Base-by-base conservation (phyloP, 2,888 invertebrate genomes). In the Monoplex corrugatus region DNA sequence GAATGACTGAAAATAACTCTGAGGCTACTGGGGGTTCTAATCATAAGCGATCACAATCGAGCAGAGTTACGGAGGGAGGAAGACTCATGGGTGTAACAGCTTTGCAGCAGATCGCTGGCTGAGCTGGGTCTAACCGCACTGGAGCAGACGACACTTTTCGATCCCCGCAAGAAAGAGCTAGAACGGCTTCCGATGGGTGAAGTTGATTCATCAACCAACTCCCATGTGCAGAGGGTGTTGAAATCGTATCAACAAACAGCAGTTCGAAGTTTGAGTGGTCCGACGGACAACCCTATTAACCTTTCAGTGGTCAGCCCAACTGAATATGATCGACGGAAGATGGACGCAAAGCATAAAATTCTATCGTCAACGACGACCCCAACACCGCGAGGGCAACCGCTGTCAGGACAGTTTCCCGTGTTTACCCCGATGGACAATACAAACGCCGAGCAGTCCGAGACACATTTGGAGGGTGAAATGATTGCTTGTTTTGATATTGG, bases 401-500 rank as follows among this genome's bases (percentile, higher is more conserved):
- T 95, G 90, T 95, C 95, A 23, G 94, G 95, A 87, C 95, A 95
- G 90, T 93, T 96, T 95, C 98, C 98, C 93, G 97, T 98, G 93
- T 97, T 98, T 94, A 97, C 98, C 80, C 97, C 98, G 83, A 97
- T 98, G 89, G 98, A 98, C 96, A 97, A 97, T 89, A 97, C 97
- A 94, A 97, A 98, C 92, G 95, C 95, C 89, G 98, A 98, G 92
- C 94, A 94, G 90, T 91, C 93, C 13, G 95, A 99, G 96, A 99
- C 99, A 5, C 97, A 97, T 88, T 97, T 99, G 93, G 98, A 99
- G 96, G 98, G 98, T 92, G 98, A 98, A 96, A 97, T 97, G 91
- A 99, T 99, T 96, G 98, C 98, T 57, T 99, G 99, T 96, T 99
- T 99, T 97, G 97, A 98, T 91, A 98, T 99, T 88, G 99, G 99